Base-by-base conservation (phyloP, 2,797 vertebrate genomes). In the Manis pentadactyla region DNA sequence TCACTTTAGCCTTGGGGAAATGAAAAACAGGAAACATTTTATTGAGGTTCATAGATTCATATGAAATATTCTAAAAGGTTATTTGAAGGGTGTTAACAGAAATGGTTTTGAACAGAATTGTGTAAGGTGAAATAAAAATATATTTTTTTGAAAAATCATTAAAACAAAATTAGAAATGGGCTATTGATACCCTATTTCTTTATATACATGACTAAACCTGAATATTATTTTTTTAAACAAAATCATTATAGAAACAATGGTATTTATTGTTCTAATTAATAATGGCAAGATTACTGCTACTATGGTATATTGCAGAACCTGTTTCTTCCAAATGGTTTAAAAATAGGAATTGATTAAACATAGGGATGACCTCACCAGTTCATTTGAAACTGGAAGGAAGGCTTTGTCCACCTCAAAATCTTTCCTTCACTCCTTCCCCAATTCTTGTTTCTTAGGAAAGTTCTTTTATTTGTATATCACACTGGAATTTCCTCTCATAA, bases 21-120 rank as follows among this genome's bases (percentile, higher is more conserved):
- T 78, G 71, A 94, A 98, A 97, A 95, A 96, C 97, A 96, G 97
- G 83, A 93, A 49, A 83, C 75, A 94, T 79, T 95, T 69, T 93
- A 96, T 94, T 83, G 91, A 75, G 97, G 95, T 93, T 51, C 68
- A 83, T 90, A 96, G 66, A 89, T 46, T 95, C 93, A 97, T 92
- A 71, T 96, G 84, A 83, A 96, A 97, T 93, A 97, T 87, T 93
- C 97, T 97, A 86, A 93, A 94, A 61, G 53, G 95, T 75, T 94
- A 59, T 68, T 78, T 98, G 95, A 95, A 93, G 17, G 77, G 29
- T 79, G 64, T 95, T 97, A 61, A 81, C 55, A 96, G 81, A 95
- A 27, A 84, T 88, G 53, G 83, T 97, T 98, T 94, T 34, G 78
- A 95, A 68, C 63, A 95, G 69, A 93, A 86, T 57, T 74, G 25